A percentile compares a stretch with the other conserved stretches of the same genome.
phyloP scores from a whole-genome alignment of 2,888 invertebrate genomes.

The Xestoiulus laeticollis region DNA sequence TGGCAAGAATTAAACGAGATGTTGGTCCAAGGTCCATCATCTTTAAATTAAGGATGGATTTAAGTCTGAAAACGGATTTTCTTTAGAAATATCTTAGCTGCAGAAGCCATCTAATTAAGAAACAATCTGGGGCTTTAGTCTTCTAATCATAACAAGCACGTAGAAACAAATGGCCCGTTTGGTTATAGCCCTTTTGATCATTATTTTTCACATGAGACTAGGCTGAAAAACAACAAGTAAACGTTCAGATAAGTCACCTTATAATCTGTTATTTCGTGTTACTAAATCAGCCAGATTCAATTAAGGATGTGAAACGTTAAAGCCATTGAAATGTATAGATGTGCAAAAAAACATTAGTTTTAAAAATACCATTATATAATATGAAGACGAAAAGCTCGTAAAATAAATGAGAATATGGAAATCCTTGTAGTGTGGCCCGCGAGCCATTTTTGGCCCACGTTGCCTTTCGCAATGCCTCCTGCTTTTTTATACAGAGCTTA shows the following conservation, averaged over 20 bases:
- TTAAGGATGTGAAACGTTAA: background rate
- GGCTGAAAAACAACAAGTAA: background rate
- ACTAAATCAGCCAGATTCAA: background rate
- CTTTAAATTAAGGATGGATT: constrained; percentile 20
- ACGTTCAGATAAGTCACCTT: background rate
- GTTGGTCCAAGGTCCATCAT: background rate
- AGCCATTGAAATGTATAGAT: background rate
- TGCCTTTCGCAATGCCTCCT: no score
- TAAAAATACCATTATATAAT: no score
- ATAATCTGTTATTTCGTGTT: background rate
- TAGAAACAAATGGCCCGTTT: background rate
- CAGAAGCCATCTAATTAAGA: background rate
- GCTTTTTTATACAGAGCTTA: no score
- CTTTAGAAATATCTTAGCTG: background rate
- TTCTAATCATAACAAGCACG: background rate
- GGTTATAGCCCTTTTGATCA: background rate
- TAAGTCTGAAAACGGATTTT: background rate
- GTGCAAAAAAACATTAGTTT: no score
- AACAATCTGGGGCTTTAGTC: background rate
- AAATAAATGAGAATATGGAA: no score
- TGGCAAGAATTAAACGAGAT: background rate
- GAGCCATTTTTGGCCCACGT: no score
- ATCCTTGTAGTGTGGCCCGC: no score
- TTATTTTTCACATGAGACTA: background rate
- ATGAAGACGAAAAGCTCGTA: no score